A percentile compares a stretch with the other conserved stretches of the same genome.
phyloP scores from a whole-genome alignment of 2,797 vertebrate genomes.

The Pseudomugil gertrudae region DNA sequence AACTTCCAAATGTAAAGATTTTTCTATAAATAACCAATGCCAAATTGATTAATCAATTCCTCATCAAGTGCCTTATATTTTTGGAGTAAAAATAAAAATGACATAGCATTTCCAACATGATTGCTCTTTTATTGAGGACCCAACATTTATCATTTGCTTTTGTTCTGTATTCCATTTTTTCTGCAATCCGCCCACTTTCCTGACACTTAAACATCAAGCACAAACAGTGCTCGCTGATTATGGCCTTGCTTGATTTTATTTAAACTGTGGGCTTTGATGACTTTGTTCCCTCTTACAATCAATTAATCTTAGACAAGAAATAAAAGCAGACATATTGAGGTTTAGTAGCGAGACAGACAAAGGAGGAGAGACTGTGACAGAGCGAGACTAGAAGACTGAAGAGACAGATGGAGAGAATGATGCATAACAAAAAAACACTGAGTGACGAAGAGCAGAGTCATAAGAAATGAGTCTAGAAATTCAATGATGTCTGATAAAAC shows the following conservation, averaged over 20 bases:
- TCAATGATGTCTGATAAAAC: conserved; percentile 56
- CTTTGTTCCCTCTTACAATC: conserved; percentile 55
- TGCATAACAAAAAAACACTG: conserved; percentile 24
- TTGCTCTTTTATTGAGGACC: neutral
- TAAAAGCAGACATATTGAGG: conserved; percentile 31
- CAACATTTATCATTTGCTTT: conserved; percentile 1
- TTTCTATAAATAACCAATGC: neutral
- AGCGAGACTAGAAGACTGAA: conserved; percentile 20
- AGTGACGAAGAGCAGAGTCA: conserved; percentile 45
- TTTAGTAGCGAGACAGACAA: conserved; percentile 29
- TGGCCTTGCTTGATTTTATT: conserved; percentile 52
- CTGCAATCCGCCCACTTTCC: conserved; percentile 13
- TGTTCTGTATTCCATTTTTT: conserved; percentile 6
- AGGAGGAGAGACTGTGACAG: conserved; percentile 20
- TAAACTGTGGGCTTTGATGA: conserved; percentile 53
- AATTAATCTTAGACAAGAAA: conserved; percentile 16
- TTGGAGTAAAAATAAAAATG: conserved; percentile 9
- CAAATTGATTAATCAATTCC: neutral
- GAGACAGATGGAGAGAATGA: conserved; percentile 18
- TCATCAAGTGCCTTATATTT: neutral
- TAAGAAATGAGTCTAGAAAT: conserved; percentile 42
- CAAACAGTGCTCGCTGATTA: conserved; percentile 44
- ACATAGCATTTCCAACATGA: neutral
- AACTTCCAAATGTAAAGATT: neutral
- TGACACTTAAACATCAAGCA: conserved; percentile 44